Percentiles rank a stretch among this genome's conserved stretches.
phyloP scores from a whole-genome alignment of 2,797 vertebrate genomes.

The Catostomus latipinnis region DNA sequence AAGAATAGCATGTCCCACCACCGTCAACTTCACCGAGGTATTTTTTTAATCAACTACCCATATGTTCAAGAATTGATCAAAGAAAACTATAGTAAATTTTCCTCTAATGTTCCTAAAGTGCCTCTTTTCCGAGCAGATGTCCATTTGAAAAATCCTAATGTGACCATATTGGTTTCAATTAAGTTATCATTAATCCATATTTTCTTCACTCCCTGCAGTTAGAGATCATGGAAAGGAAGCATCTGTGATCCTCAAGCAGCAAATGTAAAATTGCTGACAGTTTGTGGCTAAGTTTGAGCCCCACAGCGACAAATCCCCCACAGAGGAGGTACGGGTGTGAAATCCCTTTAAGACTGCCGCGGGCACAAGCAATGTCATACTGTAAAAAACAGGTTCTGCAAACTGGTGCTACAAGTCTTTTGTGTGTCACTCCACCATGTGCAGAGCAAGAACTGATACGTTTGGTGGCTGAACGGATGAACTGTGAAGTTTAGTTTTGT shows the following conservation, averaged over 20 bases:
- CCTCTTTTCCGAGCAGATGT: no score
- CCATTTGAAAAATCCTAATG: no score
- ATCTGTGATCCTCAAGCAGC: conserved; percentile 58
- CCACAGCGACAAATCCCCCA: conserved; percentile 72
- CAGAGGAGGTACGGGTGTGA: conserved; percentile 71
- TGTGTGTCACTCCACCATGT: conserved; percentile 29
- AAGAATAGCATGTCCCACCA: no score
- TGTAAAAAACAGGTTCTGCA: conserved; percentile 67
- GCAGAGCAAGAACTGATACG: conserved; percentile 15
- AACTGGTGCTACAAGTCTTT: conserved; percentile 61
- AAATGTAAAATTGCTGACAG: conserved; percentile 74
- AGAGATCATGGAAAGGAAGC: conserved; percentile 26
- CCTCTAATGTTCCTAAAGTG: no score
- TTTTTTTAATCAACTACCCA: no score
- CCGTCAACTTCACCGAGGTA: no score
- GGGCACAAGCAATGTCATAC: conserved; percentile 72
- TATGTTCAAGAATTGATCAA: no score
- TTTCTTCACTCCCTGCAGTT: neutral
- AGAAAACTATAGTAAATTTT: no score
- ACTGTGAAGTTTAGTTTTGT: conserved; percentile 36
- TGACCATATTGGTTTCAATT: no score
- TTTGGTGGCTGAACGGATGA: conserved; percentile 32
- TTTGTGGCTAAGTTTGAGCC: conserved; percentile 69
- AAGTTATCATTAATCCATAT: neutral
- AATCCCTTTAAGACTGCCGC: conserved; percentile 75